Percentiles rank a stretch among this genome's conserved stretches.
Evolutionary conservation across 2,888 invertebrate species (phyloP).

Genomic region (Drosophila anomelani): DNA sequence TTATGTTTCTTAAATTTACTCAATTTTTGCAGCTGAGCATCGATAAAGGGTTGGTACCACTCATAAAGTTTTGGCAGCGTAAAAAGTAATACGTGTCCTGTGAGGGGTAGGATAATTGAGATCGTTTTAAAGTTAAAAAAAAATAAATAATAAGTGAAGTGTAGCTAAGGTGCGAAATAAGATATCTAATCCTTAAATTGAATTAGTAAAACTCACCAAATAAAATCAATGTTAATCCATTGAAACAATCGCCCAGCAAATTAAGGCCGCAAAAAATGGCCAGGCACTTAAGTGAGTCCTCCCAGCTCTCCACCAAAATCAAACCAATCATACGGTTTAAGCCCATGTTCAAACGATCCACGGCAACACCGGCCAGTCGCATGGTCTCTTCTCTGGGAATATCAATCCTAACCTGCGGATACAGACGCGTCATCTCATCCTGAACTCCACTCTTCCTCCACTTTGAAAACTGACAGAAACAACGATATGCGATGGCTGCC

Average conservation of each 20-base stretch:
- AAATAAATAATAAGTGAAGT: no score
- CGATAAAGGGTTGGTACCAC: slow-evolving; percentile 18
- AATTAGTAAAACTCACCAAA: slow-evolving; percentile 19
- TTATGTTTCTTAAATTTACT: neutral
- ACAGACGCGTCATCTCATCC: slow-evolving; percentile 1
- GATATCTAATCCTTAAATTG: no score
- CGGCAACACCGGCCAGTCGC: slow-evolving; percentile 17
- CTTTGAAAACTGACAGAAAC: neutral
- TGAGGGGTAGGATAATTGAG: neutral
- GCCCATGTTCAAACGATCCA: slow-evolving; percentile 13
- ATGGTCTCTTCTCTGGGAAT: slow-evolving; percentile 28
- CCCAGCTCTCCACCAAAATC: slow-evolving; percentile 29
- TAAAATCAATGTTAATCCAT: slow-evolving; percentile 33
- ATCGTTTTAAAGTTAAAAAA: no score
- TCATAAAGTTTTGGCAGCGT: slow-evolving; percentile 44
- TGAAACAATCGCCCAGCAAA: slow-evolving; percentile 43
- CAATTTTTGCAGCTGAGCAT: slow-evolving; percentile 21
- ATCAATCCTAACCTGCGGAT: slow-evolving; percentile 11
- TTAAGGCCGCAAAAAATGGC: slow-evolving; percentile 28
- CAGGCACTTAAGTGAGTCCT: slow-evolving; percentile 30
- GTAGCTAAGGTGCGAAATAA: no score
- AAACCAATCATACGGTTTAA: slow-evolving; percentile 14
- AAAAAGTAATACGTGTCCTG: slow-evolving; percentile 29
- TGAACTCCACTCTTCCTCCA: slow-evolving; percentile 4
- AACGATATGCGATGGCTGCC: slow-evolving; percentile 25